Percentiles rank a stretch among this genome's conserved stretches.
These are phyloP conservation scores for Mizuhopecten yessoensis DNA, from an alignment of 1,140 invertebrate species.

Conservation along the genomic window DNA sequence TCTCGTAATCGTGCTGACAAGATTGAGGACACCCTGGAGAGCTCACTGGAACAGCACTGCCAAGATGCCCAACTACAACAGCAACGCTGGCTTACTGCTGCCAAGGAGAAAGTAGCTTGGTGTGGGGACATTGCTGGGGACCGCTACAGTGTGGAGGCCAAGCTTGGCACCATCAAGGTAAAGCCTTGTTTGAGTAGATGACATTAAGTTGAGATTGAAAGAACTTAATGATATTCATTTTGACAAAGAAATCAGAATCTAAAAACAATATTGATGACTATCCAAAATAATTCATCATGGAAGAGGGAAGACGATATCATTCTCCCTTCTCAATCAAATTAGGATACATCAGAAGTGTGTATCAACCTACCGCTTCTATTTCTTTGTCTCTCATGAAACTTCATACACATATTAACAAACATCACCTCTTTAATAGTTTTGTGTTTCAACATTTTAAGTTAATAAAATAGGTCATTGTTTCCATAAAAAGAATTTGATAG, in stretches of 20 bases:
- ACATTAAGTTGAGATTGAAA: no score
- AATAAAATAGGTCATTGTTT: no score
- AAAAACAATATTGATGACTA: not conserved
- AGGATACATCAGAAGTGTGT: no score
- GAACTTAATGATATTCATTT: no score
- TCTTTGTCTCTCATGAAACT: no score
- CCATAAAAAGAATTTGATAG: no score
- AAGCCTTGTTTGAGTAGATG: constrained; percentile 42
- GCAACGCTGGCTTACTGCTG: constrained; percentile 90
- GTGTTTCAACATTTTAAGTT: no score
- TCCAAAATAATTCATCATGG: not conserved
- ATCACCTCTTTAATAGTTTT: no score
- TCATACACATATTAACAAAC: no score
- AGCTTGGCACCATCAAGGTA: constrained; percentile 88
- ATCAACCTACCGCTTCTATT: no score
- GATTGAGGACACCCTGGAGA: constrained; percentile 90
- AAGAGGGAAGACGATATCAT: no score
- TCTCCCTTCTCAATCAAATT: no score
- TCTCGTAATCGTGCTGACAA: constrained; percentile 84
- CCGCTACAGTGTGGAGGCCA: constrained; percentile 95
- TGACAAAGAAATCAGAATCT: not conserved
- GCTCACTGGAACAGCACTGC: constrained; percentile 94
- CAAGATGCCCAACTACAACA: constrained; percentile 92
- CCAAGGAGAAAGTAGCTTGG: constrained; percentile 96
- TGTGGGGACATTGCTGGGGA: constrained; percentile 94